phyloP scores from a whole-genome alignment of 2,797 vertebrate species.

The Salmo trutta region DNA sequence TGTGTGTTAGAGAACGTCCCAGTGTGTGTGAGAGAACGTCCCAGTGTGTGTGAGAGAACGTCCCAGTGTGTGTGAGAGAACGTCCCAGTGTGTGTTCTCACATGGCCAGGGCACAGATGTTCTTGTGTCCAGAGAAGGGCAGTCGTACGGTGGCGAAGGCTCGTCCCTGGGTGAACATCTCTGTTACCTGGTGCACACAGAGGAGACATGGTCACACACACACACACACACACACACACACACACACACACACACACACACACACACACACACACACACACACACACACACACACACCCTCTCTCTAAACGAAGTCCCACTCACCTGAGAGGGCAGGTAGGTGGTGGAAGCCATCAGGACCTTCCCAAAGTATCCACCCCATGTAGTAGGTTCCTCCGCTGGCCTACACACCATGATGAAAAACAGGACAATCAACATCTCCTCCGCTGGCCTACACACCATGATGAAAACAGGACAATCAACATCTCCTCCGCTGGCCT shows the following conservation, averaged over 20 bases:
- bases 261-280: neutral
- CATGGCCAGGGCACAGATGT: constrained; percentile 95
- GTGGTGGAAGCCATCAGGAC: constrained; percentile 96
- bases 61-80: neutral
- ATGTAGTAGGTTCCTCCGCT: too few relatives aligned
- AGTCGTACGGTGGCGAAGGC: constrained; percentile 96
- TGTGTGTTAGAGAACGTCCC: neutral
- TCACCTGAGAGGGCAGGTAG: constrained; percentile 89
- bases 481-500: too few relatives aligned
- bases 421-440: constrained; percentile 44
- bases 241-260: too few relatives aligned
- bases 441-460: constrained; percentile 88
- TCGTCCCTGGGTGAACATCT: constrained; percentile 98
- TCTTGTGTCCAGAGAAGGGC: constrained; percentile 98
- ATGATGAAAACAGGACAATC: too few relatives aligned
- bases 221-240: neutral
- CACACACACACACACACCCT: neutral
- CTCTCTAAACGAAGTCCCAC: neutral
- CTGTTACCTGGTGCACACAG: constrained; percentile 78
- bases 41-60: neutral
- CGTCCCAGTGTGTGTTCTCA: constrained; percentile 69
- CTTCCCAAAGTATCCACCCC: too few relatives aligned
- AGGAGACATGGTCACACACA: neutral
- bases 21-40: neutral
- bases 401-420: constrained; percentile 73